Evolutionary conservation across 53 echinoderm and acorn worm genomes (phyloP), one percentile per base, ranked within the genome.

Genomic region (Crossaster papposus): DNA sequence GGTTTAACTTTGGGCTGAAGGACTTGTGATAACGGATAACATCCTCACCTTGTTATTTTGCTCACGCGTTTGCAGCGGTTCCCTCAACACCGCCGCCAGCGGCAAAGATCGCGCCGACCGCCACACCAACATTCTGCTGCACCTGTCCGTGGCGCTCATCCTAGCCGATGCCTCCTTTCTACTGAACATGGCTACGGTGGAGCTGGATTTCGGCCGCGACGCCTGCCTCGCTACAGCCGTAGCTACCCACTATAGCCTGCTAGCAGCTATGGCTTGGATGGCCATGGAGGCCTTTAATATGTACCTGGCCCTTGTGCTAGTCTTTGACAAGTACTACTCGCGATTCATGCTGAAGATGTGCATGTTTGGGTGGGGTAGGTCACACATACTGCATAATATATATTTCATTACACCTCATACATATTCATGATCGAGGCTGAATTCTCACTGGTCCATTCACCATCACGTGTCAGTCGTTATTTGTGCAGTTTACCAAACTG

Each of bases 211-310:
- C 1, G 64, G 58, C 22, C 71, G 28, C 0, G 11, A 30, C 30
- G 64, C 83, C 15, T 93, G 91, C 55, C 14, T 36, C 8, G 78
- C 54, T 10, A 70, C 89, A 68, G 91, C 91, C 2, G 78, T 91
- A 15, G 83, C 91, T 20, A 90, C 93, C 65, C 99, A 99, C 70
- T 96, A 92, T 81, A 84, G 81, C n/a, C 92, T 99, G 12, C 91
- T 99, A 29, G 76, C 94, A 4, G 89, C 94, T n/a, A 89, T 99
- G 91, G 83, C 87, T 18, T 99, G 99, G 99, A 96, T 95, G 95
- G 99, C 93, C 4, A 26, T 99, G 51, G 96, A 99, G 68, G 99
- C 96, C 14, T 96, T 96, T 81, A 92, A 94, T 65, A 94, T 99
- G 99, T 99, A 99, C 77, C 92, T 99, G 44, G 94, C 95, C 1